Evolutionary conservation across 1,140 invertebrate species (phyloP), one percentile per base, ranked within the genome.

Genomic region (Ctenoplectra terminalis): DNA sequence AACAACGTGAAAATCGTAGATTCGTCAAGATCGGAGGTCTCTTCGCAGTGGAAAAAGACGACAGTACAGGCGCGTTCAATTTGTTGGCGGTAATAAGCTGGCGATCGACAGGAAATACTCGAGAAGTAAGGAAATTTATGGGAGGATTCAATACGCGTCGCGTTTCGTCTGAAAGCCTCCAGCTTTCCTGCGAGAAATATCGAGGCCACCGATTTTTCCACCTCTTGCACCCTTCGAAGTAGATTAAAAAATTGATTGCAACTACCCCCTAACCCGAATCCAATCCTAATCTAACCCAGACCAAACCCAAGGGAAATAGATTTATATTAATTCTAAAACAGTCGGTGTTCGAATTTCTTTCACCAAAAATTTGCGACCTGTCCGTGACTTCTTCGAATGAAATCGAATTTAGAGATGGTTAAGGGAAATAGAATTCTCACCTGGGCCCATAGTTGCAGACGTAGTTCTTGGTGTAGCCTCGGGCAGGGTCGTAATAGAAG

Each of bases 401-500:
- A 29, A 43, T 3, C 13, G 26, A 29, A 29, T 11, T 2, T 2
- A 1, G 17, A 11, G 5, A 17, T 7, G 15, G 9, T 26, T 17
- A 1, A 17, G 0, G 3, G n/a, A 66, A 66, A 66, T 26, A 1
- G 23, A 40, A 52, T 75, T 92, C 94, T 94, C 93, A 96, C 96
- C 96, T 96, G 15, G 97, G 97, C 74, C 97, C 97, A 90, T 98
- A 98, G 93, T 98, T 98, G 94, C 97, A 98, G 20, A 98, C 96
- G 90, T 97, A 98, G 72, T 97, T 95, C 92, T 97, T 97, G 75
- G 96, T 97, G 90, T 97, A 97, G 60, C 96, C 96, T 81, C 94
- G 92, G 4, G 93, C 81, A 2, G 95, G 94, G 81, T 97, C 96
- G 84, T 96, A 96, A 92, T 96, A 98, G 92, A 96, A 97, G 0